Base-by-base conservation (phyloP, 2,797 vertebrate genomes). In the Spinus olivaceus region DNA sequence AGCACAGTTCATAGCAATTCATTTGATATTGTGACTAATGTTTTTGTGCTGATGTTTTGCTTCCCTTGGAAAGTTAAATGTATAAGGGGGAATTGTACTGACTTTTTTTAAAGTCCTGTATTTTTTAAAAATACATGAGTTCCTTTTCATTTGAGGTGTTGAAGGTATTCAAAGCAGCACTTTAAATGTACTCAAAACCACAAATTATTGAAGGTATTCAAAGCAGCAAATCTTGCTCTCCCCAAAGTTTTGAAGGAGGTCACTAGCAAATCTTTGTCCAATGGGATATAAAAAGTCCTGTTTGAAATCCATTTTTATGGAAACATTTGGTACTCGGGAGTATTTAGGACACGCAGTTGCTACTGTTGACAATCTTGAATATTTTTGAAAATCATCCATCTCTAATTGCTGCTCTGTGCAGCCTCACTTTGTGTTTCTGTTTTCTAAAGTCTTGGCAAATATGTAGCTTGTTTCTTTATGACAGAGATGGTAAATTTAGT, bases 381-480 rank as follows among this genome's bases (percentile, higher is more conserved):
- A 30, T 64, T 92, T 94, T 42, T 94, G 66, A 93, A 92, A 85
- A 65, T 64, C 59, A 56, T 80, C 47, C 69, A 71, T 90, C 67
- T 85, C 33, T 79, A 84, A 84, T 63, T 73, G 33, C 47, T 79
- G 8, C 37, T 76, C 14, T 73, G 25, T 56, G 47, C 76, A 87
- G 47, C 79, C 35, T 94, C 32, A 42, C 80, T 81, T 94, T n/a
- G 12, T 35, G 27, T 66, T 73, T 86, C 76, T 76, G 39, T 82
- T 94, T 88, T 76, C 70, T 25, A 33, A 79, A 86, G 32, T 51
- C 64, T 91, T 87, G 59, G 71, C 77, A 79, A 90, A 72, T 63
- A 61, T 6, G 7, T 70, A 54, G 30, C 8, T 65, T 73, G 32
- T 86, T 87, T 77, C 57, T 86, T 56, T 67, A 49, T 64, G 54